phyloP scores from a whole-genome alignment of 1,140 invertebrate genomes.

The Nephotettix cincticeps region DNA sequence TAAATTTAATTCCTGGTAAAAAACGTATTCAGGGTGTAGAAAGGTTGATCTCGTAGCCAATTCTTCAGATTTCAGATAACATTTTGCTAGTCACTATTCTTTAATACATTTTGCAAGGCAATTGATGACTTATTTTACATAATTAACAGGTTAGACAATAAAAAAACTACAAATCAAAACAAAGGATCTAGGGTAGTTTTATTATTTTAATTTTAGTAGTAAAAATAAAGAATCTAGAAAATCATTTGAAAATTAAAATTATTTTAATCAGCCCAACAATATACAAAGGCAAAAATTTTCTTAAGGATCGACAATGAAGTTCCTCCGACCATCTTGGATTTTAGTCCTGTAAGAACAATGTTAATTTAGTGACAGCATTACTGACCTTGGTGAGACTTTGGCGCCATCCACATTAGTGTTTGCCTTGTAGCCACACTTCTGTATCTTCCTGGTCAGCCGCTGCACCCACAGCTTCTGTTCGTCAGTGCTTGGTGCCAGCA shows the following conservation, averaged over 20 bases:
- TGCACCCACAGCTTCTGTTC: conserved; percentile 94
- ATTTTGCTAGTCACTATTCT: too few species aligned
- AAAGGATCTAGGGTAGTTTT: too few species aligned
- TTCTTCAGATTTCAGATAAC: too few species aligned
- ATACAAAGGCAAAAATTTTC: not conserved
- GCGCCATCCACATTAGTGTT: conserved; percentile 64
- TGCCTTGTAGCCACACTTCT: conserved; percentile 91
- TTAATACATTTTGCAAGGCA: not conserved
- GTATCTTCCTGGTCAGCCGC: conserved; percentile 86
- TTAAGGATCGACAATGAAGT: not conserved
- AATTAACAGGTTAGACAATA: not conserved
- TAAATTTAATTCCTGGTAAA: too few species aligned
- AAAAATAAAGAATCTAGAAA: not conserved
- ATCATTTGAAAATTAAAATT: not conserved
- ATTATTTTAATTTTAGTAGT: not conserved
- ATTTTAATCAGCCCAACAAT: not conserved
- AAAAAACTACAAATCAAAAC: not conserved
- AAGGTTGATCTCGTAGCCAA: too few species aligned
- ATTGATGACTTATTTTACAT: not conserved
- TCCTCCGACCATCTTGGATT: too few species aligned
- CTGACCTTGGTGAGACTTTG: conserved; percentile 63
- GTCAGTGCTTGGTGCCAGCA: conserved; percentile 78
- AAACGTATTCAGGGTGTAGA: too few species aligned
- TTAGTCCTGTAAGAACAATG: too few species aligned
- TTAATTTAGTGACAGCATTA: too few species aligned